Evolutionary conservation across 92 coral and sea anemone genomes (phyloP).

Genomic region (Epizoanthus illoricatus): DNA sequence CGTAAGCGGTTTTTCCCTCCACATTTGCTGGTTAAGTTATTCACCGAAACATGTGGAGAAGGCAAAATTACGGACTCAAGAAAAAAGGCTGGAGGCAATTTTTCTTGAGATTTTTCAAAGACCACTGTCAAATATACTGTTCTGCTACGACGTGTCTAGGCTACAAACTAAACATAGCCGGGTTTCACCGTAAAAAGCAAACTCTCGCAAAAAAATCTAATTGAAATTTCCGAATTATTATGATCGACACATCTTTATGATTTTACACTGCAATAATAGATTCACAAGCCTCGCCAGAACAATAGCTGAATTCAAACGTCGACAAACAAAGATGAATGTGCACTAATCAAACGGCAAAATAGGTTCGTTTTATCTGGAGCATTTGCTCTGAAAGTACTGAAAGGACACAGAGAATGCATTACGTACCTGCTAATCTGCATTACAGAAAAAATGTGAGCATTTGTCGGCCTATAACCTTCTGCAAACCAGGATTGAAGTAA

Average conservation of each 20-base stretch:
- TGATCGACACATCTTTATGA: slow-evolving; percentile 20
- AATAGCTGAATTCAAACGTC: slow-evolving; percentile 52
- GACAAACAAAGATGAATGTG: slow-evolving; percentile 47
- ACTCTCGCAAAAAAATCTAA: slow-evolving; percentile 22
- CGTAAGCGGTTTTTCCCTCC: no score
- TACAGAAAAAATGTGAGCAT: slow-evolving; percentile 18
- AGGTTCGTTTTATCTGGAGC: background rate
- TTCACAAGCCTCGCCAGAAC: slow-evolving; percentile 38
- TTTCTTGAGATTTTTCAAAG: background rate
- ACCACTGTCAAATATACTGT: background rate
- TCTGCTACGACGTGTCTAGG: slow-evolving; percentile 3
- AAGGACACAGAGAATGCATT: background rate
- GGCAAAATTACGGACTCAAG: background rate
- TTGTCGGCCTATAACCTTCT: slow-evolving; percentile 2
- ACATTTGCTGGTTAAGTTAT: no score
- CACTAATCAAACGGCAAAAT: slow-evolving; percentile 10
- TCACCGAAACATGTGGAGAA: no score
- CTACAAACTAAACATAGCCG: slow-evolving; percentile 22
- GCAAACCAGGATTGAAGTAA: slow-evolving; percentile 22
- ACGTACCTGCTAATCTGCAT: slow-evolving; percentile 35
- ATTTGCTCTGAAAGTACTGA: background rate
- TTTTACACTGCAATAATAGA: slow-evolving; percentile 19
- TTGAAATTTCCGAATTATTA: slow-evolving; percentile 35
- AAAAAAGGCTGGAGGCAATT: background rate
- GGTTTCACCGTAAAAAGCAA: background rate